Conservation (phyloP, 2,888 invertebrate genomes). For the Heliothis peltigera region DNA sequence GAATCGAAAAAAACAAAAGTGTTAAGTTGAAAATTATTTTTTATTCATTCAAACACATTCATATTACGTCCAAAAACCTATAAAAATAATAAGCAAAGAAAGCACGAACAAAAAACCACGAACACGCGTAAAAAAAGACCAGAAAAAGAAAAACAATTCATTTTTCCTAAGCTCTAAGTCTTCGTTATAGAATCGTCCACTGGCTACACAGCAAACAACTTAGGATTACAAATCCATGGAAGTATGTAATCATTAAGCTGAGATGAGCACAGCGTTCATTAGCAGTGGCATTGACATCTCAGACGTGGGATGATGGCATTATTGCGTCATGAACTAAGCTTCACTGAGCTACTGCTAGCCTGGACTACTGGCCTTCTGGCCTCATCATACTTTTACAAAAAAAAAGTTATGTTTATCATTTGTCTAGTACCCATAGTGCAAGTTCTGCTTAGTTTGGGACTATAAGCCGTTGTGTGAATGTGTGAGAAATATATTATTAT, state of each 20-base stretch:
- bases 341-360: conserved; percentile 27
- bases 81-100: not conserved
- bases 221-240: conserved; percentile 18
- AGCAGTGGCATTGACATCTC: conserved; percentile 61
- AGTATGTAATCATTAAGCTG: conserved; percentile 41
- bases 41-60: too few relatives aligned
- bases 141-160: not conserved
- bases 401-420: too few relatives aligned
- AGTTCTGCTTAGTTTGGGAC: too few relatives aligned
- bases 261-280: conserved; percentile 49
- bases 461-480: too few relatives aligned
- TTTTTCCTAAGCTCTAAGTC: not conserved
- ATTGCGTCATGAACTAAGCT: conserved; percentile 55
- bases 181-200: not conserved
- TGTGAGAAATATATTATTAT: too few relatives aligned
- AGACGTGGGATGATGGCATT: conserved; percentile 65
- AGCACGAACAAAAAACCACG: too few relatives aligned
- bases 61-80: too few relatives aligned
- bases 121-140: conserved; percentile 4
- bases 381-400: not conserved
- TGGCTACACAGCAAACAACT: not conserved
- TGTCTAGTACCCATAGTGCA: too few relatives aligned
- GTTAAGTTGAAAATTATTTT: too few relatives aligned
- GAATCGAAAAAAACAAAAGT: too few relatives aligned
- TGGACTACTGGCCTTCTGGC: conserved; percentile 43